Conservation (phyloP, 1,140 invertebrate genomes). For the Belonocnema kinseyi region DNA sequence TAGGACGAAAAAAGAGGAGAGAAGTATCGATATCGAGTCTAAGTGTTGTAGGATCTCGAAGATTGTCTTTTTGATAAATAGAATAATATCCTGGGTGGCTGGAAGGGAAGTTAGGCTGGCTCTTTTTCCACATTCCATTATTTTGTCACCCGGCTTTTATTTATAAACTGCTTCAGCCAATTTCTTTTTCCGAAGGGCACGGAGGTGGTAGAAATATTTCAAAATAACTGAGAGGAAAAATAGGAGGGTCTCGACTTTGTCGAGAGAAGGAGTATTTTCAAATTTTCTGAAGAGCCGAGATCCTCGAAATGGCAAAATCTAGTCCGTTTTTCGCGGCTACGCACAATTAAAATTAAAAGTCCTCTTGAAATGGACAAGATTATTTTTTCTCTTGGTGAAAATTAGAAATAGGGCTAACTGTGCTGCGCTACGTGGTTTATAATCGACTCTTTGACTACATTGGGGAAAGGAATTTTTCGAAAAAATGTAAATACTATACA, state of each 20-base stretch:
- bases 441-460: neutral
- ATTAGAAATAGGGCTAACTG: neutral
- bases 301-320: no score
- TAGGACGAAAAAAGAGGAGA: neutral
- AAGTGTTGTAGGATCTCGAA: constrained; percentile 21
- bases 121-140: constrained; percentile 30
- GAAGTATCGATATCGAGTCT: constrained; percentile 27
- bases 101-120: constrained; percentile 15
- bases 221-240: neutral
- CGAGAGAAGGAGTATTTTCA: no score
- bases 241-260: neutral
- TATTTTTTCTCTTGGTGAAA: neutral
- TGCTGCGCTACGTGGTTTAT: neutral
- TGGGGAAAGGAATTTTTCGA: neutral
- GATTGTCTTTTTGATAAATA: constrained; percentile 8
- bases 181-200: neutral
- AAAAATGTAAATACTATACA: constrained; percentile 26
- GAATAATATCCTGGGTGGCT: neutral
- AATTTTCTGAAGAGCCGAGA: no score
- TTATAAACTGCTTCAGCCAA: constrained; percentile 2
- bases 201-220: neutral
- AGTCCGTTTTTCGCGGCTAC: no score
- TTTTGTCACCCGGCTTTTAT: constrained; percentile 1
- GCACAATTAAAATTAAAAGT: no score
- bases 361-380: no score